These are phyloP conservation scores for Prunella strophiata DNA, from an alignment of 2,797 vertebrate species.

Conservation along the genomic window DNA sequence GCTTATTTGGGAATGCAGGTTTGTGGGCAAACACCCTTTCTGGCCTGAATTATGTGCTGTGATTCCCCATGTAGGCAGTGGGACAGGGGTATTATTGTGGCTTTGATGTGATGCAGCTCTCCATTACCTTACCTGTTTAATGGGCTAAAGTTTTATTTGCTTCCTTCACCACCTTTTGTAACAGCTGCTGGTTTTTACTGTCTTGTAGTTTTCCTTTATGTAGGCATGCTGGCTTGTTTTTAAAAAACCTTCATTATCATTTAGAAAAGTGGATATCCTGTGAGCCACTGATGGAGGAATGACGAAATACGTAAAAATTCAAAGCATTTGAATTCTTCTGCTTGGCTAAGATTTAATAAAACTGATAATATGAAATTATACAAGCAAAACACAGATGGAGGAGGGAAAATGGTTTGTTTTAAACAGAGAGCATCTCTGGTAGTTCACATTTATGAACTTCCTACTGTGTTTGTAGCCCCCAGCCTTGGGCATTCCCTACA, in stretches of 20 bases:
- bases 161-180: neutral
- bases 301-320: neutral
- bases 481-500: neutral
- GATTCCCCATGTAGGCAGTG: fast-evolving
- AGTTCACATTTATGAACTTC: neutral
- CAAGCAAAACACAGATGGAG: neutral
- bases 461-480: neutral
- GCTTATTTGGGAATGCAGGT: neutral
- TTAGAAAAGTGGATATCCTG: neutral
- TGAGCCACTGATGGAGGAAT: fast-evolving
- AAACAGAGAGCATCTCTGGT: neutral
- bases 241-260: neutral
- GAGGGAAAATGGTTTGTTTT: neutral
- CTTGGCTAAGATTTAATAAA: neutral
- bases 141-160: neutral
- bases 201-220: neutral
- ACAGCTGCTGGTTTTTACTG: neutral
- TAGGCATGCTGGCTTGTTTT: neutral
- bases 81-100: fast-evolving
- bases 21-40: neutral
- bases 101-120: neutral
- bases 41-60: neutral
- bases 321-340: neutral
- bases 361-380: neutral
- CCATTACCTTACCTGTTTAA: neutral